Evolutionary conservation across 1,140 invertebrate species (phyloP).

Genomic region (Atta colombica): DNA sequence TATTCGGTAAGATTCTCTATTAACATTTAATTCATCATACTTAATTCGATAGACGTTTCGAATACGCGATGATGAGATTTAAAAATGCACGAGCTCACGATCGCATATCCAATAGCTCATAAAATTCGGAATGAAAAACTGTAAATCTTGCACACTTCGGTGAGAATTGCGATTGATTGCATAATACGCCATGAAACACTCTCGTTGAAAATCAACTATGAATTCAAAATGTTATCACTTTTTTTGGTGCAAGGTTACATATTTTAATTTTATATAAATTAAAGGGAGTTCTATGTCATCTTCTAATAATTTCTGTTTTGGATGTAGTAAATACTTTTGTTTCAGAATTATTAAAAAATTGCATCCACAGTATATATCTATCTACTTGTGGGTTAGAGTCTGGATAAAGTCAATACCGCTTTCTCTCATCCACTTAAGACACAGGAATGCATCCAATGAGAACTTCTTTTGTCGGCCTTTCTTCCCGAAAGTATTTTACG

Average conservation of each 20-base stretch:
- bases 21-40: conserved; percentile 22
- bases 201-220: background rate
- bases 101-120: background rate
- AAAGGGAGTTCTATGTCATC: background rate
- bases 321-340: background rate
- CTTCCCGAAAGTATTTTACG: conserved; percentile 48
- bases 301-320: background rate
- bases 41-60: conserved; percentile 29
- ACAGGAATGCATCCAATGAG: background rate
- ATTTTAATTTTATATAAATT: background rate
- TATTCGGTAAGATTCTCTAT: background rate
- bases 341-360: background rate
- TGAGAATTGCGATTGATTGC: background rate
- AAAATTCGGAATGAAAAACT: background rate
- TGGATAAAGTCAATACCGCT: background rate
- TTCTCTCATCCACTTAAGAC: conserved; percentile 54
- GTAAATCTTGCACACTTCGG: background rate
- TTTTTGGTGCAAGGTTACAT: background rate
- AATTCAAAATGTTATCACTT: background rate
- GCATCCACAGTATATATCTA: background rate
- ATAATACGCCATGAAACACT: background rate
- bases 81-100: conserved; percentile 34
- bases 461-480: conserved; percentile 54
- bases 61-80: conserved; percentile 12
- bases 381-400: background rate